Percentiles rank a stretch among this genome's conserved stretches.
These are phyloP conservation scores for Xenopus petersii DNA, from an alignment of 2,797 vertebrate species.

Conservation along the genomic window DNA sequence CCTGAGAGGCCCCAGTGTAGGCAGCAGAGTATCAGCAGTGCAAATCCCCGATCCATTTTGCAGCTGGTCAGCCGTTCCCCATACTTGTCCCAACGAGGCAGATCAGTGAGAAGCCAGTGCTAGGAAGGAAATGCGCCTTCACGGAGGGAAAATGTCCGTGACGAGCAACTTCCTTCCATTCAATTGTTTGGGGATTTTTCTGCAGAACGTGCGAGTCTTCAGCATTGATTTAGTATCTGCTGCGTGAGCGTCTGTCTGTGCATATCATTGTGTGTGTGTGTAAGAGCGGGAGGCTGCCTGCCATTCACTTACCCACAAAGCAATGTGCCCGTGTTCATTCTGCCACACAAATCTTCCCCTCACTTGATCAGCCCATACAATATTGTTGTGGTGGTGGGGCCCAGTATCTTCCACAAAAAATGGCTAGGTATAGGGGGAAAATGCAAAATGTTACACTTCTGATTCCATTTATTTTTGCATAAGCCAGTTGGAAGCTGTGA, in stretches of 20 bases:
- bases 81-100: slow-evolving; percentile 66
- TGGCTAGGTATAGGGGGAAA: too few relatives aligned
- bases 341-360: too few relatives aligned
- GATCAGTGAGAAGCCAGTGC: slow-evolving; percentile 73
- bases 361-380: too few relatives aligned
- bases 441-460: too few relatives aligned
- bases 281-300: too few relatives aligned
- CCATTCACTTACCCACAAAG: too few relatives aligned
- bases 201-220: slow-evolving; percentile 67
- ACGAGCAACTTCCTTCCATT: slow-evolving; percentile 90
- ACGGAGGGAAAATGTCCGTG: slow-evolving; percentile 75
- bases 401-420: too few relatives aligned
- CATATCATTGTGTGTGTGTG: too few relatives aligned
- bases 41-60: slow-evolving; percentile 79
- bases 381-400: too few relatives aligned
- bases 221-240: slow-evolving; percentile 62
- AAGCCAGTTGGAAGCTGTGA: too few relatives aligned
- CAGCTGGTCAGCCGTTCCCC: slow-evolving; percentile 65
- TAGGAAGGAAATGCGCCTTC: slow-evolving; percentile 83
- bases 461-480: too few relatives aligned
- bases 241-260: slow-evolving; percentile 51
- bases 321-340: too few relatives aligned
- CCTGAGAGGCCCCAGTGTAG: slow-evolving; percentile 67
- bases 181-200: slow-evolving; percentile 74
- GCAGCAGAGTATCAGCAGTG: slow-evolving; percentile 66